Conservation (phyloP, 2,888 invertebrate genomes). For the Xanthia togata region DNA sequence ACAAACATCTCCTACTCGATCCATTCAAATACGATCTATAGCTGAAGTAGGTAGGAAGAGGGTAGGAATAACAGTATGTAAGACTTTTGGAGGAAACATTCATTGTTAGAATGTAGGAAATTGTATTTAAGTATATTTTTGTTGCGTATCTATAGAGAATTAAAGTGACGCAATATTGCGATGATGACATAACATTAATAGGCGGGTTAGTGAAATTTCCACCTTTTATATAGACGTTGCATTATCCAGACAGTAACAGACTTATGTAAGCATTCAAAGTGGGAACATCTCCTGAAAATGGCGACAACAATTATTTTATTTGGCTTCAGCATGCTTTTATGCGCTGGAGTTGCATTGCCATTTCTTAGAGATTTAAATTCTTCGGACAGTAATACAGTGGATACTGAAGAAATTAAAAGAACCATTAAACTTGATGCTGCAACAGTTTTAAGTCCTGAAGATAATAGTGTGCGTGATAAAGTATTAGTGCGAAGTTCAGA, state of each 20-base stretch:
- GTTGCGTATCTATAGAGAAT: too few relatives aligned
- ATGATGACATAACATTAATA: constrained; percentile 15
- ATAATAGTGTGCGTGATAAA: background rate
- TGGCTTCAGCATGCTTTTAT: background rate
- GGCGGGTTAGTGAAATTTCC: constrained; percentile 8
- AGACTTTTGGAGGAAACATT: background rate
- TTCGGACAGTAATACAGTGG: background rate
- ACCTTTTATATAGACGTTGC: constrained; percentile 1
- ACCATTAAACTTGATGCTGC: background rate
- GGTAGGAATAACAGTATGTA: too few relatives aligned
- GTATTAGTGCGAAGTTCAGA: background rate
- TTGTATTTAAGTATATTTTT: background rate
- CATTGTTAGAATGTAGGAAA: background rate
- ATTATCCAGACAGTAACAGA: constrained; percentile 7
- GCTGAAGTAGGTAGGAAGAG: background rate
- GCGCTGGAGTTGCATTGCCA: background rate
- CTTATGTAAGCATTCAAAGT: constrained; percentile 19
- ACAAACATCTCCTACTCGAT: background rate
- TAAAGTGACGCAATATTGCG: constrained; percentile 32
- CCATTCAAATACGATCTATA: background rate
- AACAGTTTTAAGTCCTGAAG: background rate
- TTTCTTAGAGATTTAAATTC: background rate
- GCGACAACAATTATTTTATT: background rate
- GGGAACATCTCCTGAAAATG: constrained; percentile 9
- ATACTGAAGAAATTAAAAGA: background rate